Percentiles rank a stretch among this genome's conserved stretches.
These are phyloP conservation scores for Miniopterus natalensis DNA, from an alignment of 2,113 vertebrate genomes.

Conservation along the genomic window DNA sequence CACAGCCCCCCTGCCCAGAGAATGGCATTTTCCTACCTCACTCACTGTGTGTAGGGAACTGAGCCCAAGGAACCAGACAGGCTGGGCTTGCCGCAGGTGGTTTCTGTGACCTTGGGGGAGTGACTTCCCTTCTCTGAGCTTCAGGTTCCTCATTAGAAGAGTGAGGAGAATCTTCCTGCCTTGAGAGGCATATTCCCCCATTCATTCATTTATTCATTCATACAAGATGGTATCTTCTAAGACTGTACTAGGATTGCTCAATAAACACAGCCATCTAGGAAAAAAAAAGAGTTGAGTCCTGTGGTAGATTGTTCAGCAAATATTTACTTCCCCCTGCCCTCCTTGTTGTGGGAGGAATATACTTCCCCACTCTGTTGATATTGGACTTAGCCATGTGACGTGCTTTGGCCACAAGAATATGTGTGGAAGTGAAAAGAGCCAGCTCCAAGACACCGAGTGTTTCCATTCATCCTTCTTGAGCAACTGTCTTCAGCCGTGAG, in stretches of 20 bases:
- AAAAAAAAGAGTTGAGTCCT: not conserved
- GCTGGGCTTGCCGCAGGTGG: not conserved
- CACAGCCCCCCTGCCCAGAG: not conserved
- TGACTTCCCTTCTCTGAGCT: conserved; percentile 47
- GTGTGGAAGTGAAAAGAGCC: conserved; percentile 30
- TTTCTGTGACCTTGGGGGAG: conserved; percentile 39
- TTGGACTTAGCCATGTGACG: conserved; percentile 50
- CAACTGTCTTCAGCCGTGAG: not conserved
- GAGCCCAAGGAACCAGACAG: not conserved
- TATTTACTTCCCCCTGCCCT: conserved; percentile 59
- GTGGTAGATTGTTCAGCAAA: conserved; percentile 60
- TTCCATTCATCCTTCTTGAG: conserved; percentile 45
- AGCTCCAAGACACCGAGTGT: not conserved
- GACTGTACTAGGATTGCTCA: not conserved
- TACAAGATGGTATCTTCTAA: not conserved
- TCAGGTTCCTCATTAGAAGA: conserved; percentile 55
- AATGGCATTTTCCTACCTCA: not conserved
- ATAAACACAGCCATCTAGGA: conserved; percentile 20
- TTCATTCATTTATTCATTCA: not conserved
- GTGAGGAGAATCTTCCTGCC: conserved; percentile 10
- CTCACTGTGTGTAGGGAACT: not conserved
- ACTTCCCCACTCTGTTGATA: conserved; percentile 68
- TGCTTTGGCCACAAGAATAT: not conserved
- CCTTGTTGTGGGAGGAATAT: not conserved
- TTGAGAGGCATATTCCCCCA: not conserved